Evolutionary conservation across 2,888 invertebrate genomes (phyloP), one percentile per base, ranked within the genome.

Genomic region (Laspeyria flexula): DNA sequence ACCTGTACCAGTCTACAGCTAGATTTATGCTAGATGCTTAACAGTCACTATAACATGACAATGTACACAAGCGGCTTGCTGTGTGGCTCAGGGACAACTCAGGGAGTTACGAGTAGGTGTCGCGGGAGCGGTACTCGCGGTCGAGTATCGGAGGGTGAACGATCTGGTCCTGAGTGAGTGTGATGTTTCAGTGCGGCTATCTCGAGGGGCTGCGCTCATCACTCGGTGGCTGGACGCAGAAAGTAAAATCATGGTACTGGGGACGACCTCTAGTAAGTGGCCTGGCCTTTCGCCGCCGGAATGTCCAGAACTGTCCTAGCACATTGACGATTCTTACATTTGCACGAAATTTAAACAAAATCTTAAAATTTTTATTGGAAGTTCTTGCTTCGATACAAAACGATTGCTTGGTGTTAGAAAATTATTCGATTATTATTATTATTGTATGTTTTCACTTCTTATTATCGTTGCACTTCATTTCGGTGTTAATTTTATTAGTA

Each of bases 191-290:
- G 96, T 96, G 96, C 94, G 96, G 96, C 94, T 96, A 96, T 96
- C 95, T 96, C 94, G 97, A 96, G 95, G 97, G 97, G 94, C 96
- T 97, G 94, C 96, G 96, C 94, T 96, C 96, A 94, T 97, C 97
- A 95, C 96, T 97, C 94, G 97, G 97, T 95, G 97, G 97, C 95
- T 96, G 97, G 95, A 97, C 97, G 94, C 97, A 97, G 96, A 97
- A 96, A 96, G 97, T 97, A 94, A 97, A 97, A 95, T 97, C 97
- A 94, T 97, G 97, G 97, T 97, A 97, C 96, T 97, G 97, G 97
- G 97, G 97, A 95, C 96, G 97, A 95, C 97, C 97, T 96, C 96
- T 97, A 95, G 97, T 97, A 97, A 97, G 97, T 97, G 94, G 83
- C 87, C 85, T 87, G 88, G 85, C 84, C 83, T 83, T 81, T 76